Conservation (phyloP, 2,888 invertebrate genomes). For the Yponomeuta cagnagella region DNA sequence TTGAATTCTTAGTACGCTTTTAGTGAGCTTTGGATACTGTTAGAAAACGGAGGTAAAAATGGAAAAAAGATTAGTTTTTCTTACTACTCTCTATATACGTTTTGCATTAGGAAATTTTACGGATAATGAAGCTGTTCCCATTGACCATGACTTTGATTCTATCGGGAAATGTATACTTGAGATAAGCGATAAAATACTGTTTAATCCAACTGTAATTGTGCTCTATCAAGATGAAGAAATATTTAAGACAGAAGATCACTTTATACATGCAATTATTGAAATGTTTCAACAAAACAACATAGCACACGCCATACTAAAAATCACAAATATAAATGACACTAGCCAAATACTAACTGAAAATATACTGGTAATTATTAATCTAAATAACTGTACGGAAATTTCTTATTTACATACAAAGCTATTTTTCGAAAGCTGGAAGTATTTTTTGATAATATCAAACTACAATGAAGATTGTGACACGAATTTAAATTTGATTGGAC, state of each 20-base stretch:
- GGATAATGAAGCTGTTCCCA: not conserved
- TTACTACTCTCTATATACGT: not conserved
- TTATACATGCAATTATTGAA: conserved; percentile 25
- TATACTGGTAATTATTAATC: conserved; percentile 28
- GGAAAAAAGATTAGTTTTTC: not conserved
- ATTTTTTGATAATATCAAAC: conserved; percentile 33
- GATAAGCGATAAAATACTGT: not conserved
- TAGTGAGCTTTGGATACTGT: not conserved
- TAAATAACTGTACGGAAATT: conserved; percentile 27
- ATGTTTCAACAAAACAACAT: conserved; percentile 23
- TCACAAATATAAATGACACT: conserved; percentile 14
- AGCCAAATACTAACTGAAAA: conserved; percentile 19
- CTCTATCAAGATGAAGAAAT: conserved; percentile 18
- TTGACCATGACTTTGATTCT: not conserved
- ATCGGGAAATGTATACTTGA: not conserved
- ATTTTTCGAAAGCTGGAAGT: conserved; percentile 28
- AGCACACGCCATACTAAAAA: conserved; percentile 20
- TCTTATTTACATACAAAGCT: conserved; percentile 22
- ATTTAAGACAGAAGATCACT: conserved; percentile 4
- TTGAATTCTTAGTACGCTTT: not conserved
- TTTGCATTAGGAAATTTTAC: not conserved
- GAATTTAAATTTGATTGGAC: conserved; percentile 27
- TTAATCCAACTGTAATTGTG: conserved; percentile 19
- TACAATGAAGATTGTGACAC: conserved; percentile 20
- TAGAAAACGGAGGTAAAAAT: not conserved